Evolutionary conservation across 2,797 vertebrate species (phyloP), one percentile per base, ranked within the genome.

Genomic region (Fistularia commersonii): DNA sequence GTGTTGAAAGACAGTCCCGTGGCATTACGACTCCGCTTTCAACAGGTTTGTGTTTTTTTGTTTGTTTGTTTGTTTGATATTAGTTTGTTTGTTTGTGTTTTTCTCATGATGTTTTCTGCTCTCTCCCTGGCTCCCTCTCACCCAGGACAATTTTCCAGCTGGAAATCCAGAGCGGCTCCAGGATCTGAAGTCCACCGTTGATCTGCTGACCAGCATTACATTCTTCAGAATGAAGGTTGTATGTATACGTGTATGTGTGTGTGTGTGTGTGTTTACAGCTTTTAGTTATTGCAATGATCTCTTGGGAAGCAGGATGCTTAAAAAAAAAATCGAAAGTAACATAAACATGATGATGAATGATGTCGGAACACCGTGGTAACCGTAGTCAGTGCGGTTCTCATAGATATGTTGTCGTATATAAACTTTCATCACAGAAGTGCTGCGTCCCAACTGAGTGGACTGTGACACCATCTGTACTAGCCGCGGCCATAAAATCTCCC

Each of bases 161-260:
- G 90, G 92, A 70, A 99, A 93, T 76, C 86, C 90, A 3, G 97
- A 98, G 77, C 91, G 96, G 54, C 92, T 99, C 3, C 96, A 94
- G 45, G 97, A 99, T 67, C 86, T 99, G 46, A 98, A 97, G 78
- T 99, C 97, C 34, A 99, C 97, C 0, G 95, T 99, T 41, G 97
- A 99, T 69, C 86, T 99, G 49, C 88, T 99, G 66, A 98, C 96
- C 48, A 99, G 97, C 84, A 98, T 99, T 77, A 93, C 97, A 0
- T 98, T 99, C 87, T 99, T 99, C 79, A 91, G 97, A 61, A 95
- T 98, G 95, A 98, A 98, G 95, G 97, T 95, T 90, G 11, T 41
- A 13, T 55, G 44, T 56, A 46, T 48, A 39, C 42, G 32, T 51
- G 42, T 62, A 38, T 36, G 45, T 54, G 50, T 36, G 15, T 9